Evolutionary conservation across 2,113 vertebrate genomes (phyloP).

Genomic region (Menidia beryllina): DNA sequence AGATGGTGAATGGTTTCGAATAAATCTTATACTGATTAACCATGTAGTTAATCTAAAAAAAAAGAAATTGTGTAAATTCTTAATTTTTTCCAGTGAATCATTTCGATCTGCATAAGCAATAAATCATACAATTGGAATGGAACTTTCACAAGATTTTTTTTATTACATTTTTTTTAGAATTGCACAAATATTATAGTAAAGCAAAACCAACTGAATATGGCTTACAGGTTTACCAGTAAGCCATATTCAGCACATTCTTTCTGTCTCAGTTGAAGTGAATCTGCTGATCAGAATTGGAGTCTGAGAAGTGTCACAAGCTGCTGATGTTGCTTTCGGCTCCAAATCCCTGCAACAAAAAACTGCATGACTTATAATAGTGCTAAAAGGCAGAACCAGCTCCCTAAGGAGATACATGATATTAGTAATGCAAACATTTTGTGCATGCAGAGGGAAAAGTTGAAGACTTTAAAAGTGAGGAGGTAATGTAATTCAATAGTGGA

Average conservation of each 20-base stretch:
- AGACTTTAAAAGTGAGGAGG: constrained; percentile 16
- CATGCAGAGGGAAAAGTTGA: constrained; percentile 6
- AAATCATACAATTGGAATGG: too few species aligned
- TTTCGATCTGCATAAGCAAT: too few species aligned
- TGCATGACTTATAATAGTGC: constrained; percentile 4
- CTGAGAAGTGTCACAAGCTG: background rate
- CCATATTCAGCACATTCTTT: background rate
- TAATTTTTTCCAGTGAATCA: too few species aligned
- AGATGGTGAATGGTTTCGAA: too few species aligned
- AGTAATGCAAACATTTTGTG: background rate
- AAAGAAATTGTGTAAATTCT: too few species aligned
- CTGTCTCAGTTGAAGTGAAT: background rate
- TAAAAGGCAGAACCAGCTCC: constrained; percentile 20
- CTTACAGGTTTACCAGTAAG: background rate
- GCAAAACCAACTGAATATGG: background rate
- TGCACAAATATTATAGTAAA: too few species aligned
- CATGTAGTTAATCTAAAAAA: too few species aligned
- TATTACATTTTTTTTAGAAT: too few species aligned
- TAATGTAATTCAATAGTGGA: constrained; percentile 4
- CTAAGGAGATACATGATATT: constrained; percentile 29
- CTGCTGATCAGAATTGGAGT: background rate
- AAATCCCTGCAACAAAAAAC: background rate
- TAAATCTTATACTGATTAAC: too few species aligned
- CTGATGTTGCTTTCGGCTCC: background rate
- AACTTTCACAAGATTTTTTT: too few species aligned